A percentile compares a stretch with the other conserved stretches of the same genome.
phyloP scores from a whole-genome alignment of 1,140 invertebrate species.

The Polypedilum pembai region DNA sequence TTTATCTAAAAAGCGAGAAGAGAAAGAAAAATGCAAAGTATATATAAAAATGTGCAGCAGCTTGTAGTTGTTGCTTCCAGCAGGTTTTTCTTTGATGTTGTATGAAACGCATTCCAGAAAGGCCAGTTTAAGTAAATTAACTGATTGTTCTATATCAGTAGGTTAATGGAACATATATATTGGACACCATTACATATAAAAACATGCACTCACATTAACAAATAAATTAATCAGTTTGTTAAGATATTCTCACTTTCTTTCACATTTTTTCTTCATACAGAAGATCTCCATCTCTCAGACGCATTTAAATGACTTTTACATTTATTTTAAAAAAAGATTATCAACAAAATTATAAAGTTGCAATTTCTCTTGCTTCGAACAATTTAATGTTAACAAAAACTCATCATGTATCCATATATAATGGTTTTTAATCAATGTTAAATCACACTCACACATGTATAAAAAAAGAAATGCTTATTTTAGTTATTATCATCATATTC shows the following conservation, averaged over 20 bases:
- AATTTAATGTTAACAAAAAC: not conserved
- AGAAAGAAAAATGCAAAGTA: not conserved
- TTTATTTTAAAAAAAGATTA: not conserved
- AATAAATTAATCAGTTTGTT: not conserved
- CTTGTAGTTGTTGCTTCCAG: not conserved
- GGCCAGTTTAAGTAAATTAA: constrained; percentile 21
- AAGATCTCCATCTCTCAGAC: not conserved
- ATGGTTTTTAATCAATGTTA: too few relatives aligned
- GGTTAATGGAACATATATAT: constrained; percentile 15
- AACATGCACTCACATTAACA: not conserved
- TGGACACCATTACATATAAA: not conserved
- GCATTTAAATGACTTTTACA: too few relatives aligned
- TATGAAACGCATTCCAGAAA: not conserved
- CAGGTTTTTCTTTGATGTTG: not conserved
- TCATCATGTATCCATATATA: not conserved
- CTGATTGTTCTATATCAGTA: constrained; percentile 27
- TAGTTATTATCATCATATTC: too few relatives aligned
- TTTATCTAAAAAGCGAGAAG: not conserved
- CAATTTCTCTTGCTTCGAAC: not conserved
- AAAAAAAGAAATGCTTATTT: too few relatives aligned
- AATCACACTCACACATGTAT: too few relatives aligned
- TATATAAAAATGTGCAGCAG: constrained; percentile 3
- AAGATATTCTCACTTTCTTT: not conserved
- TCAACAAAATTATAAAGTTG: not conserved
- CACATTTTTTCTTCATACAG: too few relatives aligned